Conservation (phyloP, 1,140 invertebrate species). For the Tetramorium alpestre region DNA sequence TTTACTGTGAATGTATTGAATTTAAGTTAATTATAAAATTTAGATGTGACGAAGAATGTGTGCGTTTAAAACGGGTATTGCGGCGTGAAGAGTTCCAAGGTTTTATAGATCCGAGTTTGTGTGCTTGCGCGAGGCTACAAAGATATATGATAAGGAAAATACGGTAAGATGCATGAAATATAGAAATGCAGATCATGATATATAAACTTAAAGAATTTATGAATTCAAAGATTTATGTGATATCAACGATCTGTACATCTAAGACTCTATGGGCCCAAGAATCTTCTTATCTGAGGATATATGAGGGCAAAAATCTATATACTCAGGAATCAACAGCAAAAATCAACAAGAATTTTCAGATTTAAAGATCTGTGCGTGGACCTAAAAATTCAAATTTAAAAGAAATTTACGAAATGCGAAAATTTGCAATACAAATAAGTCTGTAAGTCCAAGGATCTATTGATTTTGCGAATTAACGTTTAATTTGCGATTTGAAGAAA, state of each 20-base stretch:
- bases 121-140: background rate
- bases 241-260: constrained; percentile 53
- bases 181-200: constrained; percentile 49
- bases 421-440: constrained; percentile 27
- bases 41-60: background rate
- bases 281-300: constrained; percentile 45
- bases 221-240: constrained; percentile 41
- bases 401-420: constrained; percentile 4
- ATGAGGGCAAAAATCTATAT: constrained; percentile 45
- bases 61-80: background rate
- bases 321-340: constrained; percentile 46
- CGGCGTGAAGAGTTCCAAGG: background rate
- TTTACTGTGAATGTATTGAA: background rate
- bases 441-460: constrained; percentile 60
- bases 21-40: background rate
- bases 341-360: constrained; percentile 30
- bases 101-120: constrained; percentile 26
- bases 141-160: constrained; percentile 22
- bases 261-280: constrained; percentile 44
- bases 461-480: constrained; percentile 40
- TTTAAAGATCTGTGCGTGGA: constrained; percentile 42
- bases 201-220: constrained; percentile 41
- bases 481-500: constrained; percentile 24
- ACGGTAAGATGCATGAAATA: constrained; percentile 42
- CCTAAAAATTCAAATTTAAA: constrained; percentile 43